phyloP scores from a whole-genome alignment of 2,797 vertebrate species.

The Chaetophractus vellerosus region DNA sequence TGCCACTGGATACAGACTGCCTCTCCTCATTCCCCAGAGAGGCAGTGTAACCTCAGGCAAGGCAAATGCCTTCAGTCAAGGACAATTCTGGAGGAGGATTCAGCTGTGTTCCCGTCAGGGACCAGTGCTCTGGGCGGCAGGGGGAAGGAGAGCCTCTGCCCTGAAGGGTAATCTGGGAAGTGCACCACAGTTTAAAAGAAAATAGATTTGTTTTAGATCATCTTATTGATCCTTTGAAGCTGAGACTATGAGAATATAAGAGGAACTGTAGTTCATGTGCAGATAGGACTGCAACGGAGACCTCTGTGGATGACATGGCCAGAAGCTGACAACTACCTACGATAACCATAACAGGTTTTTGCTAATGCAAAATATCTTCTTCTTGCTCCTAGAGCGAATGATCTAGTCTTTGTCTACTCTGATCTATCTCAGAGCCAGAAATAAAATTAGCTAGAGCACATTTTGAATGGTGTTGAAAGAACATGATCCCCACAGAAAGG shows the following conservation, averaged over 20 bases:
- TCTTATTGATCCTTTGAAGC: constrained; percentile 2
- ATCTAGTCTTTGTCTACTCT: constrained; percentile 50
- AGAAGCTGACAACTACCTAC: not conserved
- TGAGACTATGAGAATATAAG: not conserved
- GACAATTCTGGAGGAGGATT: not conserved
- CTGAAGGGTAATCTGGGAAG: not conserved
- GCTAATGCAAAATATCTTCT: constrained; percentile 2
- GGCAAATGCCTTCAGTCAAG: not conserved
- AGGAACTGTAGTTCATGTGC: not conserved
- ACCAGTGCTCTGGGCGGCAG: not conserved
- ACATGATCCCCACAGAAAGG: constrained; percentile 37
- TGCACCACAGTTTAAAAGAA: not conserved
- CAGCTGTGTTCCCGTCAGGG: not conserved
- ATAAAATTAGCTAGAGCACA: constrained; percentile 54
- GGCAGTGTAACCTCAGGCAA: not conserved
- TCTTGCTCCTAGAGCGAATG: not conserved
- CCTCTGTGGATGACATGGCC: not conserved
- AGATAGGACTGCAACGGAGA: not conserved
- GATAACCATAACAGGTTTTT: not conserved
- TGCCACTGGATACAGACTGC: not conserved
- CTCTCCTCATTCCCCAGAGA: too few relatives aligned
- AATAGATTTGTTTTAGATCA: not conserved
- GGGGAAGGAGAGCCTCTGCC: not conserved
- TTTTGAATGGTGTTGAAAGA: constrained; percentile 69
- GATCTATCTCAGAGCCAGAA: constrained; percentile 51